Percentiles rank a stretch among this genome's conserved stretches.
These are phyloP conservation scores for Euphonia xanthogaster DNA, from an alignment of 2,797 vertebrate genomes.

Conservation along the genomic window DNA sequence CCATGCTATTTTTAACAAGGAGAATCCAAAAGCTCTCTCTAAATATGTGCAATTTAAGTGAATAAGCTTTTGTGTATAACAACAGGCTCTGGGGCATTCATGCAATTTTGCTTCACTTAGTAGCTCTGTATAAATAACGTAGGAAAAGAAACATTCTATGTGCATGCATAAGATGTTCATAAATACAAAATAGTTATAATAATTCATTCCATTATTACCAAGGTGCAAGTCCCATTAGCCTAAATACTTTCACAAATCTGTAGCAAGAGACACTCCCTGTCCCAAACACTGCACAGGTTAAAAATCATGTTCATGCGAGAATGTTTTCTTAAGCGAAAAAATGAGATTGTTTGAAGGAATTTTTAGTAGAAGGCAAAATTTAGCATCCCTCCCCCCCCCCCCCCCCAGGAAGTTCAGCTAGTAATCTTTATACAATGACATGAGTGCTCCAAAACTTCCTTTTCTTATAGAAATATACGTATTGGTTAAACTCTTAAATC, in stretches of 20 bases:
- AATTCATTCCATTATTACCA: not conserved
- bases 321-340: not conserved
- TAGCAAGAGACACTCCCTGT: not conserved
- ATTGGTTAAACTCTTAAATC: not conserved
- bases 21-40: slow-evolving; percentile 20
- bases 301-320: not conserved
- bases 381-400: not conserved
- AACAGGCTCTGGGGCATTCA: slow-evolving; percentile 30
- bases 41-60: slow-evolving; percentile 5
- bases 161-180: not conserved
- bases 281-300: not conserved
- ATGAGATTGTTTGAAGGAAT: not conserved
- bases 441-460: not conserved
- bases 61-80: slow-evolving; percentile 17
- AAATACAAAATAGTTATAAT: not conserved
- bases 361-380: not conserved
- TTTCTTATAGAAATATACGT: not conserved
- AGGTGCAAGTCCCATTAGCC: not conserved
- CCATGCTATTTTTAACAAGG: slow-evolving; percentile 10
- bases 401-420: not conserved
- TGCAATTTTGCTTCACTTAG: slow-evolving; percentile 10
- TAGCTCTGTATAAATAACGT: not conserved
- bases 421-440: not conserved
- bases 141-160: not conserved
- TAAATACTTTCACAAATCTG: not conserved